These are phyloP conservation scores for Trileptium ribeirensis DNA, from an alignment of 2,888 invertebrate genomes.

Conservation along the genomic window DNA sequence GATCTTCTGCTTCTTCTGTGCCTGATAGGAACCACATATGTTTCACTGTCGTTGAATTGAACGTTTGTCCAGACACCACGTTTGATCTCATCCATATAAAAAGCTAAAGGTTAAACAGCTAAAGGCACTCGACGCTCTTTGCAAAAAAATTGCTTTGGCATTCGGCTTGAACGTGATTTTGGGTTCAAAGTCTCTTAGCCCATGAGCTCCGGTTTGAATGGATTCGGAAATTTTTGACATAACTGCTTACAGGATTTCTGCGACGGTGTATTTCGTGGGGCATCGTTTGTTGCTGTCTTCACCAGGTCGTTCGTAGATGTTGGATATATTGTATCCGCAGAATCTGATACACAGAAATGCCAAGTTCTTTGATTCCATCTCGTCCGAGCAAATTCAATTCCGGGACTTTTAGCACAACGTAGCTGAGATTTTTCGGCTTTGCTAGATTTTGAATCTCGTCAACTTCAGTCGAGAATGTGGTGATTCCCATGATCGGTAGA, in stretches of 20 bases:
- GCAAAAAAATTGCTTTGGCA: background rate
- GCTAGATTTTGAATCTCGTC: too few species aligned
- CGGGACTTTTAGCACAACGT: background rate
- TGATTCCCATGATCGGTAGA: too few species aligned
- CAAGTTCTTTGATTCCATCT: background rate
- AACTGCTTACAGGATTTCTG: background rate
- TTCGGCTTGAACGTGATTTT: background rate
- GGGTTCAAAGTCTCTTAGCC: background rate
- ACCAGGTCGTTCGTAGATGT: too few species aligned
- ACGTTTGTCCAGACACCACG: background rate
- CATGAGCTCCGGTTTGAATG: background rate
- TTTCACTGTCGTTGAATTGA: constrained; percentile 1
- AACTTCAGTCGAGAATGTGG: too few species aligned
- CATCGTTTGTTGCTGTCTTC: too few species aligned
- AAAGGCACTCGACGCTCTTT: background rate
- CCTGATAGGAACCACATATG: constrained; percentile 7
- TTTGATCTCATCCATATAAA: background rate
- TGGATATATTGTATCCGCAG: too few species aligned
- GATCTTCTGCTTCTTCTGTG: background rate
- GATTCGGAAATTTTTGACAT: background rate
- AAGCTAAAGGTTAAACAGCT: background rate
- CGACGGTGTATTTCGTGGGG: too few species aligned
- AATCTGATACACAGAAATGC: background rate
- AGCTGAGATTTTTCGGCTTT: background rate
- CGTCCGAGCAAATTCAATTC: background rate